Evolutionary conservation across 2,797 vertebrate genomes (phyloP).

Genomic region (Pipistrellus pygmaeus): DNA sequence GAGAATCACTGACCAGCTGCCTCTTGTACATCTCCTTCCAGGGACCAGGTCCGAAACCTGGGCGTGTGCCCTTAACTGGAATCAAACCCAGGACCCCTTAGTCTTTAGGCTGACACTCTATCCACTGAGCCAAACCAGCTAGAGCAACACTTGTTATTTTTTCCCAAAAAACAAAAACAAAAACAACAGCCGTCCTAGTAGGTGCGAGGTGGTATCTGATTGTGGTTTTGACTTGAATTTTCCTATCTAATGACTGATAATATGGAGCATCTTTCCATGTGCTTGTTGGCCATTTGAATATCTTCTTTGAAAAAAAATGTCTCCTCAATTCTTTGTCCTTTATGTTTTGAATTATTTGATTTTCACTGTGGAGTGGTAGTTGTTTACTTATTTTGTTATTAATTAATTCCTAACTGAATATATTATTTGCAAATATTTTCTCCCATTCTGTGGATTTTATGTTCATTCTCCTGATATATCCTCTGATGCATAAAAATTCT

Average conservation of each 20-base stretch:
- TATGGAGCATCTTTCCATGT: neutral
- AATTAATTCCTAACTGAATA: neutral
- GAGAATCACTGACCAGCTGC: too few relatives aligned
- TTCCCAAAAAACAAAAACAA: too few relatives aligned
- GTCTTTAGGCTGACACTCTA: too few relatives aligned
- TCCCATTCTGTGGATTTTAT: neutral
- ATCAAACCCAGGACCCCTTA: too few relatives aligned
- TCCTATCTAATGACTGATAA: neutral
- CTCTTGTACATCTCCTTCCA: too few relatives aligned
- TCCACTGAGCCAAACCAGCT: too few relatives aligned
- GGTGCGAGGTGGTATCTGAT: too few relatives aligned
- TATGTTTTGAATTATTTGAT: neutral
- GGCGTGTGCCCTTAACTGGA: too few relatives aligned
- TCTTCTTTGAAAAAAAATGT: neutral
- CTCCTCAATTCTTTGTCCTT: neutral
- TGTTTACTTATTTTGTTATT: neutral
- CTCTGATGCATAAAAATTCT: neutral
- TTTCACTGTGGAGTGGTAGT: neutral
- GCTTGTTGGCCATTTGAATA: neutral
- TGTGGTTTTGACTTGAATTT: neutral
- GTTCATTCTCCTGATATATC: neutral
- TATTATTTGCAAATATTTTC: constrained; percentile 36
- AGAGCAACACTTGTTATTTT: too few relatives aligned
- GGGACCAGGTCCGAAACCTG: too few relatives aligned
- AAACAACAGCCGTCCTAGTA: neutral